A percentile compares a stretch with the other conserved stretches of the same genome.
Conservation (phyloP, 2,888 invertebrate genomes). For the Papilio demoleus region DNA sequence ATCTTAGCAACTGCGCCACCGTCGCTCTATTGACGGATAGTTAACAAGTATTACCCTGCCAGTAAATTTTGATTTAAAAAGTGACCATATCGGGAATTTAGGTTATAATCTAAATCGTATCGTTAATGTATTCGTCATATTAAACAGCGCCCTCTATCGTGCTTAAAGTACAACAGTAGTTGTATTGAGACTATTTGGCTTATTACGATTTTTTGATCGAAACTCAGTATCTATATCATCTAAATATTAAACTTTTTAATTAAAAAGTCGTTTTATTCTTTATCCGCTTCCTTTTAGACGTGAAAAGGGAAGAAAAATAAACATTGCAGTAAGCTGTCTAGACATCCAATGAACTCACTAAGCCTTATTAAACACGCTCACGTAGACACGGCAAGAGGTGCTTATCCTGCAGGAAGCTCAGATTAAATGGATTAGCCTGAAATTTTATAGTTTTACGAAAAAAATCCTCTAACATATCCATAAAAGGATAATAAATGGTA, state of each 20-base stretch:
- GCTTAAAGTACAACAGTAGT: too few relatives aligned
- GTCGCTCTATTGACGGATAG: too few relatives aligned
- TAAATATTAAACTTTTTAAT: not conserved
- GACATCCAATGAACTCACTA: conserved; percentile 18
- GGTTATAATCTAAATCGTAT: too few relatives aligned
- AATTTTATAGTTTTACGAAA: conserved; percentile 1
- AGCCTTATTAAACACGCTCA: conserved; percentile 18
- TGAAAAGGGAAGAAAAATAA: conserved; percentile 7
- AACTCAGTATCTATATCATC: too few relatives aligned
- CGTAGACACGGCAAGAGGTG: conserved; percentile 12
- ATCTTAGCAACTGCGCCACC: too few relatives aligned
- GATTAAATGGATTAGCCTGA: conserved; percentile 18
- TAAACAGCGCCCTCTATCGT: too few relatives aligned
- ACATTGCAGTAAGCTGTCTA: conserved; percentile 9
- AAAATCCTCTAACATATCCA: not conserved
- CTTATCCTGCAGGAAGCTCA: conserved; percentile 10
- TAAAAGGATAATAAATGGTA: not conserved
- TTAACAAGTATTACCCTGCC: too few relatives aligned
- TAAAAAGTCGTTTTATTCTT: not conserved
- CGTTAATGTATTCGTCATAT: too few relatives aligned
- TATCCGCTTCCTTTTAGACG: not conserved
- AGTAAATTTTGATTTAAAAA: too few relatives aligned
- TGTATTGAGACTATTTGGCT: too few relatives aligned
- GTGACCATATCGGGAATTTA: too few relatives aligned
- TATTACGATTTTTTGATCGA: too few relatives aligned